Conservation (phyloP, 2,113 vertebrate species). For the Pterocles orientalis region DNA sequence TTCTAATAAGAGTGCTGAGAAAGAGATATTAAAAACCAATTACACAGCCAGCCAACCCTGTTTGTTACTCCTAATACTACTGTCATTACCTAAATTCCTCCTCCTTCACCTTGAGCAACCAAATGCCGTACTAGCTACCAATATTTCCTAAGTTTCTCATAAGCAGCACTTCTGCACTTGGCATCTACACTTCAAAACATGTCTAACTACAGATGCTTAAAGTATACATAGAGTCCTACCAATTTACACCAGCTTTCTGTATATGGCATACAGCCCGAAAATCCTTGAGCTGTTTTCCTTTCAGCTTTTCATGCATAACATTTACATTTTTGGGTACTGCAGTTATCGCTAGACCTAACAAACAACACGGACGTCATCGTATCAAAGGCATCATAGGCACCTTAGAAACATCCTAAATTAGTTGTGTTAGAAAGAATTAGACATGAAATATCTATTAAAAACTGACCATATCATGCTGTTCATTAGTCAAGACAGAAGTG, state of each 20-base stretch:
- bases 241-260: background rate
- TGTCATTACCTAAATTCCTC: background rate
- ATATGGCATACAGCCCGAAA: background rate
- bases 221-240: background rate
- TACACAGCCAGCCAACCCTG: background rate
- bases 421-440: slow-evolving; percentile 43
- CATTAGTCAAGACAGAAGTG: slow-evolving; percentile 12
- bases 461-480: background rate
- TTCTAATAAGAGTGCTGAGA: background rate
- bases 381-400: background rate
- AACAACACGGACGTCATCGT: background rate
- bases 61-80: background rate
- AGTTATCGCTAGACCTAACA: background rate
- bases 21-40: background rate
- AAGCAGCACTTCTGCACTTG: background rate
- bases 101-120: background rate
- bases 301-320: background rate
- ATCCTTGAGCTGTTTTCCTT: background rate
- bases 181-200: background rate
- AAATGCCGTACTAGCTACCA: background rate
- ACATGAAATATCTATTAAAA: background rate
- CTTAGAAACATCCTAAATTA: slow-evolving; percentile 10
- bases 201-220: background rate
- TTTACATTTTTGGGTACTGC: background rate
- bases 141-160: background rate